Evolutionary conservation across 2,888 invertebrate genomes (phyloP).

Genomic region (Aleiodes alternator): DNA sequence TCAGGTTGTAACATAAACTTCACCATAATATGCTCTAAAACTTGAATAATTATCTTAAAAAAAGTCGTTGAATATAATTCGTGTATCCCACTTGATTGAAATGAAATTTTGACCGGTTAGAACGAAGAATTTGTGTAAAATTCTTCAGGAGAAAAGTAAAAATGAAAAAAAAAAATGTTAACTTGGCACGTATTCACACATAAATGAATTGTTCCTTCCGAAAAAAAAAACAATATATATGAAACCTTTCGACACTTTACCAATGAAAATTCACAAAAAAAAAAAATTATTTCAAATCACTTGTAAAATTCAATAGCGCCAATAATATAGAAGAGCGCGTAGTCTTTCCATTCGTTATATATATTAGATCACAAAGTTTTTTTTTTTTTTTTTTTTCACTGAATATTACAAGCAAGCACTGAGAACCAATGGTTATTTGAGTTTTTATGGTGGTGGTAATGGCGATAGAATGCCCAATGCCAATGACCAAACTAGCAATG

Average conservation of each 20-base stretch:
- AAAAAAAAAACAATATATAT: no score
- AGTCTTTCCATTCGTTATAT: no score
- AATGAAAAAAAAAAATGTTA: background rate
- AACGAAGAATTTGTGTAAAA: background rate
- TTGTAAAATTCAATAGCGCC: background rate
- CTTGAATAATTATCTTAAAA: conserved; percentile 3
- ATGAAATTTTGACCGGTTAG: no score
- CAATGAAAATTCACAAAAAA: background rate
- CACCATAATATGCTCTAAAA: conserved; percentile 27
- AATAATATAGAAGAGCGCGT: no score
- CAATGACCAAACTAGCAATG: no score
- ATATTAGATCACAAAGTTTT: no score
- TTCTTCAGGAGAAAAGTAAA: background rate
- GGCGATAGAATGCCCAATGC: no score
- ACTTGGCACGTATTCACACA: background rate
- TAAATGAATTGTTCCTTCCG: no score
- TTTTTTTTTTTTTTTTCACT: no score
- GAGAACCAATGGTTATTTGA: no score
- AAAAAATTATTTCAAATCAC: background rate
- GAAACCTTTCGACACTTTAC: background rate
- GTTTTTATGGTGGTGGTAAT: no score
- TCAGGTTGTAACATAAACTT: conserved; percentile 8
- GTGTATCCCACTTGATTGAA: background rate
- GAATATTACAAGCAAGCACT: no score
- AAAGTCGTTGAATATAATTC: background rate